Evolutionary conservation across 2,797 vertebrate species (phyloP), one percentile per base, ranked within the genome.

Genomic region (Poecilia velifera): DNA sequence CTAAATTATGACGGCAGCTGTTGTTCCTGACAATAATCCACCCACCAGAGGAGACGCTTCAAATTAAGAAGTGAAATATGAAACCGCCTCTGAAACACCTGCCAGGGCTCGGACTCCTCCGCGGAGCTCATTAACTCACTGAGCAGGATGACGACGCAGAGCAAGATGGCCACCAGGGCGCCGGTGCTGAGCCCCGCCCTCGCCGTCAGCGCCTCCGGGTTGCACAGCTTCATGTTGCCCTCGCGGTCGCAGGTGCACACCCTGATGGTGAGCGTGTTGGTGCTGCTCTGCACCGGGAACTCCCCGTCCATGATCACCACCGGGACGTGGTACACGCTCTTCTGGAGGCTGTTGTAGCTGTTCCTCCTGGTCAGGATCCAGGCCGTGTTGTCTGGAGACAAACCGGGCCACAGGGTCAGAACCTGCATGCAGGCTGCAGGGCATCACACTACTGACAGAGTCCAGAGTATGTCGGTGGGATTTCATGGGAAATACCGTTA

Each of bases 231-330:
- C 96, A 97, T 97, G 94, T 98, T 98, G 78, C 98, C 98, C 45
- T 97, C 95, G 39, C 96, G 96, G 95, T 98, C 98, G 77, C 98
- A 99, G 81, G 97, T 97, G 91, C 98, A 99, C 70, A 99, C 98
- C 22, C 95, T 88, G 90, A 99, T 94, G 36, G 97, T 98, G 89
- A 99, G 96, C 0, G 97, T 99, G 94, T 93, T 97, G 36, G 98
- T 99, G 94, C 97, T 98, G 95, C 97, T 99, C 84, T 97, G 97
- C 86, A 95, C 92, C 0, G 98, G 98, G 80, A 94, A 94, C 74
- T 97, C 98, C 0, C 97, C 96, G 80, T 99, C 98, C 0, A 97
- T 95, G 80, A 99, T 98, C 79, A 99, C 96, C 95, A 99, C 97
- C 0, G 98, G 98, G 80, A 99, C 95, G 80, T 97, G 96, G 90